Evolutionary conservation across 2,888 invertebrate species (phyloP).

Genomic region (Candidula unifasciata): DNA sequence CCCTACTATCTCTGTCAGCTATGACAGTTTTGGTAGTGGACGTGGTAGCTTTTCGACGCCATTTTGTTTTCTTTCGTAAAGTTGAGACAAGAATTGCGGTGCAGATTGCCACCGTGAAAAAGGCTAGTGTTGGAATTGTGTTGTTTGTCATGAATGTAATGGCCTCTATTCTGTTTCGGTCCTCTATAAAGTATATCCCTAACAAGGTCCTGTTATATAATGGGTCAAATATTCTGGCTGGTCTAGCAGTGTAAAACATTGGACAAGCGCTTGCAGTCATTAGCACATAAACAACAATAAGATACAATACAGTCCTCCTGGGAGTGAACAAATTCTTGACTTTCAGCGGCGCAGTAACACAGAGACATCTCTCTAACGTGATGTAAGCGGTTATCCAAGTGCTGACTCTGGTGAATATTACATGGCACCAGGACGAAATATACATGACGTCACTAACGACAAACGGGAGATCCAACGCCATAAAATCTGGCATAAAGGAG

Average conservation of each 20-base stretch:
- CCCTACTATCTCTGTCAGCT: background rate
- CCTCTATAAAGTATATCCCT: background rate
- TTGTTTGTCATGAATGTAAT: slow-evolving; percentile 6
- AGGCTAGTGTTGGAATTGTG: background rate
- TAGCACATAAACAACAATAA: background rate
- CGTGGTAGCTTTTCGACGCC: no score
- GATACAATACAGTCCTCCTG: background rate
- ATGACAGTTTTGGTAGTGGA: background rate
- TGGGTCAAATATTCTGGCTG: background rate
- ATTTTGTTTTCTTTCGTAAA: background rate
- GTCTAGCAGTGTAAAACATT: background rate
- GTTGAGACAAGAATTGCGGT: background rate
- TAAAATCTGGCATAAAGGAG: no score
- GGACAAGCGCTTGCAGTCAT: background rate
- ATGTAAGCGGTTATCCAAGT: slow-evolving; percentile 3
- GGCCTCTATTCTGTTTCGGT: background rate
- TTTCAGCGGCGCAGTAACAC: slow-evolving; percentile 1
- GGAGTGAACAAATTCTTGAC: background rate
- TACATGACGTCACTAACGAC: background rate
- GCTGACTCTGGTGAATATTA: background rate
- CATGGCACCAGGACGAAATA: background rate
- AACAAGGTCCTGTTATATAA: background rate
- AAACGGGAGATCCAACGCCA: no score
- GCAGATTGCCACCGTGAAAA: background rate
- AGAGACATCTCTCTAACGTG: slow-evolving; percentile 15